Evolutionary conservation across 2,888 invertebrate species (phyloP).

Genomic region (Oxycera nigricornis): DNA sequence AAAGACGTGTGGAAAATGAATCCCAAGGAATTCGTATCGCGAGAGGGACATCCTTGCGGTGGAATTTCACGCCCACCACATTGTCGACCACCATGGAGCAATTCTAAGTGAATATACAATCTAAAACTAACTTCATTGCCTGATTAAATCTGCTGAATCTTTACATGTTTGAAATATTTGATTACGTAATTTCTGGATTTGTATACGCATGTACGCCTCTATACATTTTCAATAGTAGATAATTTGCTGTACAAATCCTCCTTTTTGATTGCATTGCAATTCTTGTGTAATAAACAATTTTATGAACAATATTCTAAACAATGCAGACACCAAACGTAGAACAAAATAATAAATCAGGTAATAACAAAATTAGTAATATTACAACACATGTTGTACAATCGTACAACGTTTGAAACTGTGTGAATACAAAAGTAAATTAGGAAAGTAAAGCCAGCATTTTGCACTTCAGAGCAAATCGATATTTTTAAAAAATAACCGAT

Average conservation of each 20-base stretch:
- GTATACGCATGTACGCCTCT: background rate
- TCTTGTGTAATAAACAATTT: background rate
- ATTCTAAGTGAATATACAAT: constrained; percentile 7
- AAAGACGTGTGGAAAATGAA: background rate
- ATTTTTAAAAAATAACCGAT: too few species aligned
- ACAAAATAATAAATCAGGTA: too few species aligned
- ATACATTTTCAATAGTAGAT: background rate
- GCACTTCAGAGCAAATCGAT: too few species aligned
- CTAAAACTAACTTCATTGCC: background rate
- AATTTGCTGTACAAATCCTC: background rate
- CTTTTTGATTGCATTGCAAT: background rate
- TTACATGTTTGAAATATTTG: background rate
- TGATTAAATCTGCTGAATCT: background rate
- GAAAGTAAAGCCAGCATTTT: too few species aligned
- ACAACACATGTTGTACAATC: too few species aligned
- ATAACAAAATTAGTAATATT: too few species aligned
- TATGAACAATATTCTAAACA: too few species aligned
- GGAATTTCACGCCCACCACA: background rate
- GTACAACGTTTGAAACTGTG: too few species aligned
- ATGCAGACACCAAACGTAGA: too few species aligned
- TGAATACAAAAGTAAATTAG: too few species aligned
- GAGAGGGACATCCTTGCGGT: background rate
- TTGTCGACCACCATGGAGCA: background rate
- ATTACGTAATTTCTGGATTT: too few species aligned
- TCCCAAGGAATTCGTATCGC: background rate